Percentiles rank a stretch among this genome's conserved stretches.
Conservation (phyloP, 37 sponge, comb jelly and placozoan genomes). For the Haliclona indistincta region DNA sequence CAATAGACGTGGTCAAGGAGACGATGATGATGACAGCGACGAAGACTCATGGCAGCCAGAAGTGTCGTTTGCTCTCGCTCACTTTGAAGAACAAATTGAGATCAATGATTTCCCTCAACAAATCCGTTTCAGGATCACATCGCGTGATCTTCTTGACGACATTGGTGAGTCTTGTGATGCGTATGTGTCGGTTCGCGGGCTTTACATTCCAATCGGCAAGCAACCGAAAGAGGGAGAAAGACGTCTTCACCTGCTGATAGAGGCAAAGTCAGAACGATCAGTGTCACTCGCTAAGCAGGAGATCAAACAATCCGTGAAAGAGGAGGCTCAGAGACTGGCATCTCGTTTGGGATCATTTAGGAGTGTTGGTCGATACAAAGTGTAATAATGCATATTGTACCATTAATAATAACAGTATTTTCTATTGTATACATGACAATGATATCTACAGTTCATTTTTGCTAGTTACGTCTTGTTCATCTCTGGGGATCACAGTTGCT, state of each 20-base stretch:
- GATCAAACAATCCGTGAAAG: constrained; percentile 89
- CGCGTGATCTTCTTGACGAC: constrained; percentile 84
- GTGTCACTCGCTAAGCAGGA: constrained; percentile 93
- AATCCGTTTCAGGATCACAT: constrained; percentile 84
- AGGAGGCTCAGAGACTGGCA: constrained; percentile 83
- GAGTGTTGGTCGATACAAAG: constrained; percentile 75
- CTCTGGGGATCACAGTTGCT: not conserved
- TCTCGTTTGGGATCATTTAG: constrained; percentile 19
- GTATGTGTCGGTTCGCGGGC: constrained; percentile 88
- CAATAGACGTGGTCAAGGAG: constrained; percentile 5
- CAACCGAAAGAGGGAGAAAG: constrained; percentile 77
- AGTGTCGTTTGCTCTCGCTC: constrained; percentile 8
- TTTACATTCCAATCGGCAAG: constrained; percentile 77
- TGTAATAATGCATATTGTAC: constrained; percentile 8
- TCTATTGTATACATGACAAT: not conserved
- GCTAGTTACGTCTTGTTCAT: not conserved
- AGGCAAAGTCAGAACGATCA: constrained; percentile 87
- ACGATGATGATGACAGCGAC: constrained; percentile 7
- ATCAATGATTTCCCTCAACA: constrained; percentile 98
- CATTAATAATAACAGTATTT: not conserved
- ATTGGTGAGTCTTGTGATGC: constrained; percentile 90
- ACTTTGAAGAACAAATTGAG: constrained; percentile 89
- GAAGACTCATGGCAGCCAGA: constrained; percentile 22
- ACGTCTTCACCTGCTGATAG: constrained; percentile 73
- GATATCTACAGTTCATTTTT: not conserved